These are phyloP conservation scores for Sebastes dallii DNA, from an alignment of 2,797 vertebrate species.

Conservation along the genomic window DNA sequence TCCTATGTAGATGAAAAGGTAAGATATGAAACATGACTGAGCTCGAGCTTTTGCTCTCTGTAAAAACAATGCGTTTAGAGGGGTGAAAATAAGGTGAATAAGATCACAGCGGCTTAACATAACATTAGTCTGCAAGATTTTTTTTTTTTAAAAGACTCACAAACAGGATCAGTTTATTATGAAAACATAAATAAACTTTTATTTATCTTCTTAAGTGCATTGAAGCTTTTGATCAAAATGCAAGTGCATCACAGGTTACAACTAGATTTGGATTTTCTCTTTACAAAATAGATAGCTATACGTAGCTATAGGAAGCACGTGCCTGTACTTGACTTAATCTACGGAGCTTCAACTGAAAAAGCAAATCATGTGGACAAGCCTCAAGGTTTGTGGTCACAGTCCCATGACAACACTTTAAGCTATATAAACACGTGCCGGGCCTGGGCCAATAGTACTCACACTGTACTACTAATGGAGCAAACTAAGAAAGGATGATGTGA, in stretches of 20 bases:
- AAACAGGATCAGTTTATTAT: background rate
- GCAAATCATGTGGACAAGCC: constrained; percentile 10
- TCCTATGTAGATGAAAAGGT: constrained; percentile 70
- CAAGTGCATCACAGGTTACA: background rate
- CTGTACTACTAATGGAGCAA: background rate
- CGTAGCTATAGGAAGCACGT: background rate
- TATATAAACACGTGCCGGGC: background rate
- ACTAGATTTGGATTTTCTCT: background rate
- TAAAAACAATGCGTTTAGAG: background rate
- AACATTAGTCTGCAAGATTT: background rate
- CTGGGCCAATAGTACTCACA: background rate
- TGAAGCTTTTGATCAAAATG: background rate
- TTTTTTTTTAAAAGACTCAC: background rate
- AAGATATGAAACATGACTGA: constrained; percentile 64
- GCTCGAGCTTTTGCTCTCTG: constrained; percentile 11
- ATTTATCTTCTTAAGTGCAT: background rate
- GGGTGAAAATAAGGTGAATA: constrained; percentile 6
- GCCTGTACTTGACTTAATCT: background rate
- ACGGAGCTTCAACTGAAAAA: background rate
- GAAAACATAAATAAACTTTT: background rate
- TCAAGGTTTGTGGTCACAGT: constrained; percentile 2
- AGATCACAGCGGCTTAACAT: background rate
- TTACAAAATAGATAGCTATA: background rate
- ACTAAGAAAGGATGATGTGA: background rate
- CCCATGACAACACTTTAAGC: constrained; percentile 21